These are phyloP conservation scores for Leptopterna dolabrata DNA, from an alignment of 2,888 invertebrate genomes.

Conservation along the genomic window DNA sequence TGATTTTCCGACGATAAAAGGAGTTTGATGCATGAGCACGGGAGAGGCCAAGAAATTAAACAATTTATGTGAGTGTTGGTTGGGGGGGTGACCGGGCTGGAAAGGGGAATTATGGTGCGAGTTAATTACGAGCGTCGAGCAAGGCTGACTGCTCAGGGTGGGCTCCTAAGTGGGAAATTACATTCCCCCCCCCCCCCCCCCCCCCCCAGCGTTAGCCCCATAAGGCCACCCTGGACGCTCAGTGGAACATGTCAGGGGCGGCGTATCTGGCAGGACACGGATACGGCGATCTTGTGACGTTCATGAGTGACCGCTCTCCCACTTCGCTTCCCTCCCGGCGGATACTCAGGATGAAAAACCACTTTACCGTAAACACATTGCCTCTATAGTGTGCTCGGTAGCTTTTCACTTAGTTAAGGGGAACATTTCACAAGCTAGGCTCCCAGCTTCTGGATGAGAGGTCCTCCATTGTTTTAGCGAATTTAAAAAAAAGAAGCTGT, in stretches of 20 bases:
- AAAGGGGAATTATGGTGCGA: constrained; percentile 23
- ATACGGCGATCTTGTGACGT: constrained; percentile 13
- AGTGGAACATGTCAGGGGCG: not conserved
- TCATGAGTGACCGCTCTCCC: not conserved
- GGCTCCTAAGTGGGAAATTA: constrained; percentile 22
- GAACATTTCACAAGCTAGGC: no score
- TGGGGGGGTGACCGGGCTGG: not conserved
- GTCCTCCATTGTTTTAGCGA: no score
- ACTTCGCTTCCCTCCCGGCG: not conserved
- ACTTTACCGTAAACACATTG: not conserved
- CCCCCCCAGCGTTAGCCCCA: not conserved
- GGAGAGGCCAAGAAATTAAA: constrained; percentile 6
- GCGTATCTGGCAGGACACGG: constrained; percentile 4
- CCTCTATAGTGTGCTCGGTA: no score
- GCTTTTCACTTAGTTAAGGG: no score
- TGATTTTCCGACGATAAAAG: not conserved
- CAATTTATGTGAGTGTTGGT: not conserved
- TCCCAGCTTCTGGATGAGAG: no score
- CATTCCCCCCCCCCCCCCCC: not conserved
- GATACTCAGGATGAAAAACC: not conserved
- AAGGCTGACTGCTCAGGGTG: constrained; percentile 8
- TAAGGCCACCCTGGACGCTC: not conserved
- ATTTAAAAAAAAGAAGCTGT: no score
- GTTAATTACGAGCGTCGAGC: constrained; percentile 15
- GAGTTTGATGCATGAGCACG: not conserved